These are phyloP conservation scores for Vireo altiloquus DNA, from an alignment of 2,113 vertebrate species.

Conservation along the genomic window DNA sequence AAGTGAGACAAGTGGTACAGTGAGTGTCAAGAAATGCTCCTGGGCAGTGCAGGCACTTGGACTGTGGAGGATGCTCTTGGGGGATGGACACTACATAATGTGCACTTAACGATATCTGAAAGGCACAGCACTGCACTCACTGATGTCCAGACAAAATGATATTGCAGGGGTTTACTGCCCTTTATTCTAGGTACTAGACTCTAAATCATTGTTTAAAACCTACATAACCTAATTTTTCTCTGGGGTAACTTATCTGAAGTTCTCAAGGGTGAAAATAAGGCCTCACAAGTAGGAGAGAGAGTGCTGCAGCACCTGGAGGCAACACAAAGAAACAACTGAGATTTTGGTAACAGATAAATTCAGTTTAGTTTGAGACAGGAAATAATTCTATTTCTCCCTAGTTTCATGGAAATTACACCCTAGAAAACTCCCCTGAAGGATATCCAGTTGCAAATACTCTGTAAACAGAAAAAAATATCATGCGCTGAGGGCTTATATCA, in stretches of 20 bases:
- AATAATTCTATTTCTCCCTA: neutral
- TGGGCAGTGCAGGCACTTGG: neutral
- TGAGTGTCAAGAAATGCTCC: neutral
- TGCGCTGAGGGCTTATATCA: neutral
- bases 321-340: neutral
- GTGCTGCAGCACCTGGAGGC: neutral
- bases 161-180: neutral
- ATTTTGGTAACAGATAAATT: slow-evolving; percentile 14
- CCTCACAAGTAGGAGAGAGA: neutral
- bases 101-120: neutral
- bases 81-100: neutral
- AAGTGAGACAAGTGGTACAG: neutral
- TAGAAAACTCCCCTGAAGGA: neutral
- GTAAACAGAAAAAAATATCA: neutral
- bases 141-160: neutral
- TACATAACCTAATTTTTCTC: neutral
- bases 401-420: slow-evolving; percentile 7
- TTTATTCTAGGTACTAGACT: neutral
- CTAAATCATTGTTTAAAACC: slow-evolving; percentile 7
- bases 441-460: neutral
- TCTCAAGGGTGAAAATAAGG: slow-evolving; percentile 16
- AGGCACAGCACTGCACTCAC: neutral
- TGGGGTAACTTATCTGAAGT: neutral
- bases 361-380: neutral
- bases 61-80: neutral